Evolutionary conservation across 53 echinoderm and acorn worm species (phyloP), one percentile per base, ranked within the genome.

Genomic region (Astropecten irregularis): DNA sequence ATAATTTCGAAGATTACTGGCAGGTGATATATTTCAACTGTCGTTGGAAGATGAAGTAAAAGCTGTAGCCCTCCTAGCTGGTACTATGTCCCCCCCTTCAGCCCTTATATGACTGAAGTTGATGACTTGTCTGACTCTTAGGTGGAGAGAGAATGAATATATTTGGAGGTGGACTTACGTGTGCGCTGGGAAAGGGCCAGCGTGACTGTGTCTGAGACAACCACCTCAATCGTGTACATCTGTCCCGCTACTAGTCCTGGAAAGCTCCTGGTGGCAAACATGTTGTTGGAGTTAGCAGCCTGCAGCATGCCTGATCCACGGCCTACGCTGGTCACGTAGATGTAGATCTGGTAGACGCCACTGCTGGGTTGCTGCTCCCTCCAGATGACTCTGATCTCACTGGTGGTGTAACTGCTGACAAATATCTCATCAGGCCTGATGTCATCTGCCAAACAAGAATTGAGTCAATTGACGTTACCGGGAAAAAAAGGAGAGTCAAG

Each of bases 161-260:
- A 6, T 9, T 10, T 11, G 29, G 14, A 26, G 26, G 49, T 15
- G 0, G 6, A 73, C 88, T 88, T 46, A 88, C 88, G 79, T 40
- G 88, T 88, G 7, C 88, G 88, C 23, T 83, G 83, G 49, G 51
- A 52, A 9, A 66, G 31, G 16, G 65, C 15, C 40, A 46, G 35
- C 4, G 69, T 40, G 1, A 66, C 11, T 5, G 22, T 27, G 6
- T 23, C 9, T 22, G 68, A 38, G n/a, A 66, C 56, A 16, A 46
- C 67, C 31, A 88, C 73, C 22, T 83, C 73, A 9, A 85, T 71
- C 4, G 85, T 90, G 60, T 90, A 90, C 37, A 90, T 48, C 23
- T 27, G 28, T 9, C 90, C 90, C 3, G 90, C 38, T 0, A 13
- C 31, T 20, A 90, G 55, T 3, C 82, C 82, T 21, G 20, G 35